Evolutionary conservation across 2,113 vertebrate species (phyloP), one percentile per base, ranked within the genome.

Genomic region (Acrocephalus kingi): DNA sequence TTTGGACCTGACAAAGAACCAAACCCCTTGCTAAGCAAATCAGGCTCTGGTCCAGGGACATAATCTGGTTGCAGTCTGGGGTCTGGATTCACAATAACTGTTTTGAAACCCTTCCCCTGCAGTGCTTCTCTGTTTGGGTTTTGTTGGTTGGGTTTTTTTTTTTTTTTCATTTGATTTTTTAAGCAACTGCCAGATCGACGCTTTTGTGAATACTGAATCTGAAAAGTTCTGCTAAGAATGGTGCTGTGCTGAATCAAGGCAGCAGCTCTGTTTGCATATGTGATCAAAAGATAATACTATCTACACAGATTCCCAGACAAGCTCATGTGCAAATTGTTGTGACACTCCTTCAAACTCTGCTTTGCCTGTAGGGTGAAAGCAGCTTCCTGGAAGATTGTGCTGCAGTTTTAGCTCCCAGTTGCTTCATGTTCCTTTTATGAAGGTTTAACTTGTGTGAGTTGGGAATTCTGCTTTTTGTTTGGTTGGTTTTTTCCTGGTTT

Each of bases 381-480:
- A 74, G 76, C 84, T 93, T 90, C 51, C 69, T 71, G 64, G 17
- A 66, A 56, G 39, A 56, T 24, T 51, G 30, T 79, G 79, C 81
- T 95, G 79, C 84, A 62, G 52, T 86, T 97, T 59, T 90, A 73
- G 59, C 71, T 96, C 51, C 55, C 54, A 76, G 5, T 89, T 87
- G 68, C 54, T 91, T 91, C 49, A 27, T 23, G 15, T 87, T 91
- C 56, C 63, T 89, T 94, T 94, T 92, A 89, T 94, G 89, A 95
- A 96, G 89, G 73, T 87, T 94, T 93, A 88, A 68, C 11, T 92
- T 81, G 22, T 58, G 3, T 86, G 79, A 77, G 28, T 58, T 91
- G 90, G 69, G 68, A 95, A 93, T 95, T 96, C 61, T 66, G 73
- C 51, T 80, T 74, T 92, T 71, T 37, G 23, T 82, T 49, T 78